Conservation (phyloP, 2,113 vertebrate genomes). For the Scytalopus superciliaris region DNA sequence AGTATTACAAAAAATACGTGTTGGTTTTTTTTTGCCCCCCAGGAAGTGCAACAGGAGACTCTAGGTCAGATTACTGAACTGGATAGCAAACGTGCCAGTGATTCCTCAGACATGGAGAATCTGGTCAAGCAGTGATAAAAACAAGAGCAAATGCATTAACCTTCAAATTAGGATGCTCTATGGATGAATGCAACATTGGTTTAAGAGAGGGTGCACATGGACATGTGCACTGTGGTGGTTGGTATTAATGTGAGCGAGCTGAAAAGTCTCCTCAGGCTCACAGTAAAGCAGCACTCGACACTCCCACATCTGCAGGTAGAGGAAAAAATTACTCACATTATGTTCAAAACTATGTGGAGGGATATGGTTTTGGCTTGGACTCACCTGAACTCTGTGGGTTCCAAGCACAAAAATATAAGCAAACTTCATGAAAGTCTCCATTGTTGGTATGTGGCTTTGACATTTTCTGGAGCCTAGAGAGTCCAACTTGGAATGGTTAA, state of each 20-base stretch:
- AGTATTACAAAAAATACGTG: not conserved
- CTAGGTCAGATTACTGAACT: conserved; percentile 6
- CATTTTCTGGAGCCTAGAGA: not conserved
- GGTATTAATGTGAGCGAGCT: not conserved
- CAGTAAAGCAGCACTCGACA: not conserved
- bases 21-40: not conserved
- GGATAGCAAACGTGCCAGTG: not conserved
- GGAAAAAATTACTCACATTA: not conserved
- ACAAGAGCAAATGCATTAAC: not conserved
- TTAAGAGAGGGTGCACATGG: not conserved
- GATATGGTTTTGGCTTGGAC: conserved; percentile 37
- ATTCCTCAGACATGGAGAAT: not conserved
- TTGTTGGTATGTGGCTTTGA: conserved; percentile 17
- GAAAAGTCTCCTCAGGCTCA: not conserved
- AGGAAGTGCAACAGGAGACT: conserved; percentile 18
- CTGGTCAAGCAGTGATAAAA: not conserved
- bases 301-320: not conserved
- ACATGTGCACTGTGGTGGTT: not conserved
- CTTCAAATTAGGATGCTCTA: not conserved
- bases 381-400: conserved; percentile 26
- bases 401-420: not conserved
- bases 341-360: not conserved
- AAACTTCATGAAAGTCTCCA: conserved; percentile 7
- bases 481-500: not conserved
- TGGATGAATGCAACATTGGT: not conserved